Conservation (phyloP, 2,888 invertebrate genomes). For the Eristalinus aeneus region DNA sequence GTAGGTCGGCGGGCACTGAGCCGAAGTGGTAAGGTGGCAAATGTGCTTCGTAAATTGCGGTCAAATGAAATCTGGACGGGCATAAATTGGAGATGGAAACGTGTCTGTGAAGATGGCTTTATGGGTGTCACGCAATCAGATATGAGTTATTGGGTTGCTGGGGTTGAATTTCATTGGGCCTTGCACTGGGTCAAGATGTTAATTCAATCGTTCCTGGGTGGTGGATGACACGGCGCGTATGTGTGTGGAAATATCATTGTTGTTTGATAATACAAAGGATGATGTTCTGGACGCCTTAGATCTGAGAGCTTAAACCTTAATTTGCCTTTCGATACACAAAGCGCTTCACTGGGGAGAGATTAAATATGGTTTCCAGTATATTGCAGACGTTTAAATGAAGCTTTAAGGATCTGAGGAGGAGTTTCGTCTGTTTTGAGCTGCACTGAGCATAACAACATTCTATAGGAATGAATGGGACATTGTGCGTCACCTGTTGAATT, state of each 20-base stretch:
- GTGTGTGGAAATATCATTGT: background rate
- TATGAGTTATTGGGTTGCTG: background rate
- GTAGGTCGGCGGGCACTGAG: background rate
- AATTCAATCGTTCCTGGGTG: background rate
- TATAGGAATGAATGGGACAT: too few relatives aligned
- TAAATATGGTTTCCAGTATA: too few relatives aligned
- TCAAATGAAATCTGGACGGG: background rate
- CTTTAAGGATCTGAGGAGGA: too few relatives aligned
- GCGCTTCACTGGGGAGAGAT: too few relatives aligned
- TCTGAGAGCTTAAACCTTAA: too few relatives aligned
- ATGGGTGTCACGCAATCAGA: background rate
- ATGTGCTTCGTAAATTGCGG: slow-evolving; percentile 4
- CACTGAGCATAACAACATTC: too few relatives aligned
- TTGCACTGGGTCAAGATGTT: background rate
- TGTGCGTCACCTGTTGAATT: too few relatives aligned
- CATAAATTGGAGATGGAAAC: background rate
- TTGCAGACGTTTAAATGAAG: too few relatives aligned
- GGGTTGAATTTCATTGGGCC: background rate
- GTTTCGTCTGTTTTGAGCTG: too few relatives aligned
- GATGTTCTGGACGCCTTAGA: too few relatives aligned
- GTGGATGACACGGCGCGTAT: too few relatives aligned
- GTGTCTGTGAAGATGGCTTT: background rate
- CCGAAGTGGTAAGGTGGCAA: slow-evolving; percentile 10
- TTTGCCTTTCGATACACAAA: too few relatives aligned
- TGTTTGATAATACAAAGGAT: background rate